A percentile compares a stretch with the other conserved stretches of the same genome.
These are phyloP conservation scores for Eleutherodactylus coqui DNA, from an alignment of 2,797 vertebrate species.

Conservation along the genomic window DNA sequence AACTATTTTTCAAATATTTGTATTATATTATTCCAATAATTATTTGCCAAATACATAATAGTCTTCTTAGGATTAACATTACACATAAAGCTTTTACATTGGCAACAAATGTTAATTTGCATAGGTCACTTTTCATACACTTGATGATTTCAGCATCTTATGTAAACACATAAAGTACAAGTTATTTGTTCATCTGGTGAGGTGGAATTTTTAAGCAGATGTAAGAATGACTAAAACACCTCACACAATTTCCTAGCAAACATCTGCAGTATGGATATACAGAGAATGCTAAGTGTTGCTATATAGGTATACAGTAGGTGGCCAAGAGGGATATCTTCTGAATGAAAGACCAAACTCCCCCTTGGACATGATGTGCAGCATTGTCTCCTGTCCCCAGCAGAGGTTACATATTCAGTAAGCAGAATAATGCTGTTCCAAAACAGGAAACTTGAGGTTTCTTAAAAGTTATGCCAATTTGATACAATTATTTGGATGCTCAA, in stretches of 20 bases:
- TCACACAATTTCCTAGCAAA: slow-evolving; percentile 22
- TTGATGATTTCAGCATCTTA: slow-evolving; percentile 12
- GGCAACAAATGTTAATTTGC: slow-evolving; percentile 24
- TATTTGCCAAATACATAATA: neutral
- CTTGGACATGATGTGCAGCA: neutral
- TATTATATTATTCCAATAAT: neutral
- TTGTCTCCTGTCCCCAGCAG: neutral
- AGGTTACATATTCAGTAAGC: neutral
- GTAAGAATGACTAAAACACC: slow-evolving; percentile 24
- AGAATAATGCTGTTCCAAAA: neutral
- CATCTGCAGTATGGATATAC: slow-evolving; percentile 18
- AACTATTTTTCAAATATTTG: neutral
- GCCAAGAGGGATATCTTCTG: neutral
- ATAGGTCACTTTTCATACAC: neutral
- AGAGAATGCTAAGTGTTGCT: neutral
- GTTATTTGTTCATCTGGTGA: slow-evolving; percentile 31
- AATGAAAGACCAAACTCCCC: neutral
- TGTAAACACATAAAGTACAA: slow-evolving; percentile 17
- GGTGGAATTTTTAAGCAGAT: slow-evolving; percentile 33
- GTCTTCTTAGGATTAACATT: neutral
- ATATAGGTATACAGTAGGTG: neutral
- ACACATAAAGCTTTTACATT: neutral
- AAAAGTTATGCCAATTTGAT: neutral
- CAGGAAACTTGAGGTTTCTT: neutral
- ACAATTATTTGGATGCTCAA: too few relatives aligned